phyloP scores from a whole-genome alignment of 2,113 vertebrate genomes.

The Acanthisitta chloris region DNA sequence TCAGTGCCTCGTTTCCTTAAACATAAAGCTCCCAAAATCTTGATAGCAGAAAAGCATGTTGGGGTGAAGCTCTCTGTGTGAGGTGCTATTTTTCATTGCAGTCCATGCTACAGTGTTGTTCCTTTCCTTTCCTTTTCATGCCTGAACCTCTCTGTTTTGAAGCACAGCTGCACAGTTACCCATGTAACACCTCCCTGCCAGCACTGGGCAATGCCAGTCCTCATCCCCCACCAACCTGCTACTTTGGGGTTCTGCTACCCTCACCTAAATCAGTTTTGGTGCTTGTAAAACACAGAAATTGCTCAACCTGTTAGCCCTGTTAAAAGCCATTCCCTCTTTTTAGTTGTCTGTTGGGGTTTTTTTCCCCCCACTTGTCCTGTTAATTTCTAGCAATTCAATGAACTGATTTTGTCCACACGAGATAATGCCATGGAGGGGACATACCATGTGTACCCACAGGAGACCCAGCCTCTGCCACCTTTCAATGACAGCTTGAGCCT shows the following conservation, averaged over 20 bases:
- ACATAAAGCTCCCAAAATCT: not conserved
- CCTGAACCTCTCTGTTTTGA: not conserved
- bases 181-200: not conserved
- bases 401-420: not conserved
- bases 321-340: not conserved
- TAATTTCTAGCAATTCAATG: not conserved
- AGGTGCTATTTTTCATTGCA: not conserved
- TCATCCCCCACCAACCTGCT: rapidly evolving
- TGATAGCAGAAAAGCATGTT: not conserved
- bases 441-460: too few species aligned
- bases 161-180: rapidly evolving
- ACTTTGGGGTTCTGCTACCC: not conserved
- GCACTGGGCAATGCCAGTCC: not conserved
- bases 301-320: not conserved
- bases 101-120: not conserved
- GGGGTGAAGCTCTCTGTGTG: not conserved
- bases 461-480: not conserved
- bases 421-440: not conserved
- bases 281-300: not conserved
- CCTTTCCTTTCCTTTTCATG: not conserved
- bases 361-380: rapidly evolving
- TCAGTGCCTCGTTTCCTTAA: not conserved
- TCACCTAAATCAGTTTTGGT: not conserved
- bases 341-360: too few species aligned
- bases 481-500: not conserved